Evolutionary conservation across 2,888 invertebrate species (phyloP).

Genomic region (Cerceris ruficornis): DNA sequence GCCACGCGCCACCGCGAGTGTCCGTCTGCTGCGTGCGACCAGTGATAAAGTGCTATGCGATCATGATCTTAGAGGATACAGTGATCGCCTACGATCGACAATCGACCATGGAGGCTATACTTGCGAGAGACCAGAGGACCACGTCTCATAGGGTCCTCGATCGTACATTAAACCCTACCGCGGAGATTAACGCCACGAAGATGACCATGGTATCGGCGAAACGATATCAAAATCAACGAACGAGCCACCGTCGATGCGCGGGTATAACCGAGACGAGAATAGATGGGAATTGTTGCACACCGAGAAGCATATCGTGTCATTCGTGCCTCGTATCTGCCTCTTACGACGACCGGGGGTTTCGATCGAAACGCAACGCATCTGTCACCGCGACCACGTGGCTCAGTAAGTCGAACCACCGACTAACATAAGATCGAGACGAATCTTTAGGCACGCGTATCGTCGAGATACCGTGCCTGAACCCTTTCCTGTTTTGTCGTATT

Average conservation of each 20-base stretch:
- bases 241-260: constrained; percentile 13
- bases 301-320: constrained; percentile 47
- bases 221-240: constrained; percentile 17
- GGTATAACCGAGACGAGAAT: constrained; percentile 31
- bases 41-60: constrained; percentile 68
- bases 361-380: constrained; percentile 45
- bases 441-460: not conserved
- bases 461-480: not conserved
- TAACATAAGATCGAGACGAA: not conserved
- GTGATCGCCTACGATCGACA: constrained; percentile 67
- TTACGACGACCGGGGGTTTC: constrained; percentile 60
- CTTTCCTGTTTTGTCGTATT: not conserved
- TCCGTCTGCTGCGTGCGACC: constrained; percentile 27
- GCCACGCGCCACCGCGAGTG: constrained; percentile 54
- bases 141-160: constrained; percentile 75
- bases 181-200: constrained; percentile 11
- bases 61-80: constrained; percentile 61
- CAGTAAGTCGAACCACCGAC: constrained; percentile 74
- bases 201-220: constrained; percentile 15
- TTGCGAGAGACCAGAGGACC: constrained; percentile 78
- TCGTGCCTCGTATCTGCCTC: constrained; percentile 52
- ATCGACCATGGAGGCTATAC: constrained; percentile 72
- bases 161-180: constrained; percentile 20
- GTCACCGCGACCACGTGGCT: constrained; percentile 75
- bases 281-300: constrained; percentile 33